Percentiles rank a stretch among this genome's conserved stretches.
phyloP scores from a whole-genome alignment of 2,888 invertebrate species.

The Spodoptera littoralis region DNA sequence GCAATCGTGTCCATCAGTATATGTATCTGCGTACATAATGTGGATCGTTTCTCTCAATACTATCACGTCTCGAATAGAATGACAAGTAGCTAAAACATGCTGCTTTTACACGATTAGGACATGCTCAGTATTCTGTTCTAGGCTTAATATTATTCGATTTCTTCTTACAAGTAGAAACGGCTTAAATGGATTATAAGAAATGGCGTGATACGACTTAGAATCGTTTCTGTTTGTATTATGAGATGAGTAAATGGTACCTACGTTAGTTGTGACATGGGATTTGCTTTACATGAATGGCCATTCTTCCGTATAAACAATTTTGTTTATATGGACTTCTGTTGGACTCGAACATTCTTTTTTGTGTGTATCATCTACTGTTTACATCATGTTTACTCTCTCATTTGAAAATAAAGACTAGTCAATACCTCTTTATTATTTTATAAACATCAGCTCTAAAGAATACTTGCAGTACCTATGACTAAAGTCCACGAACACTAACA shows the following conservation, averaged over 20 bases:
- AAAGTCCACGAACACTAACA: too few relatives aligned
- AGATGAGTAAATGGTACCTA: not conserved
- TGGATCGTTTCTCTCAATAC: conserved; percentile 38
- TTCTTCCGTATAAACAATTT: too few relatives aligned
- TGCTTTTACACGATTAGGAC: conserved; percentile 18
- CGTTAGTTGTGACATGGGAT: not conserved
- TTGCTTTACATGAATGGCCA: too few relatives aligned
- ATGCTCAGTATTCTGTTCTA: conserved; percentile 33
- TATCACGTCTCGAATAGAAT: conserved; percentile 32
- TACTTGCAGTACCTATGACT: too few relatives aligned
- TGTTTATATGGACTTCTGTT: too few relatives aligned
- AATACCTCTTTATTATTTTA: too few relatives aligned
- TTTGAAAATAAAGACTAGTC: too few relatives aligned
- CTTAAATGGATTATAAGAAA: conserved; percentile 37
- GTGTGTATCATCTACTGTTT: too few relatives aligned
- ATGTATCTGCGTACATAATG: conserved; percentile 13
- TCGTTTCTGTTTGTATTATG: not conserved
- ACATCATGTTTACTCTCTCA: too few relatives aligned
- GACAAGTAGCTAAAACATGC: conserved; percentile 30
- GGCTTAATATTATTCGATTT: conserved; percentile 32
- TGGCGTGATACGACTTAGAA: conserved; percentile 31
- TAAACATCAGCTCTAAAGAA: too few relatives aligned
- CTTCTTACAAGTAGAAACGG: conserved; percentile 25
- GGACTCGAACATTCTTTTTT: too few relatives aligned
- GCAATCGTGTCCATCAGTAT: conserved; percentile 12